Conservation (phyloP, 1,140 invertebrate species). For the Monochamus saltuarius region DNA sequence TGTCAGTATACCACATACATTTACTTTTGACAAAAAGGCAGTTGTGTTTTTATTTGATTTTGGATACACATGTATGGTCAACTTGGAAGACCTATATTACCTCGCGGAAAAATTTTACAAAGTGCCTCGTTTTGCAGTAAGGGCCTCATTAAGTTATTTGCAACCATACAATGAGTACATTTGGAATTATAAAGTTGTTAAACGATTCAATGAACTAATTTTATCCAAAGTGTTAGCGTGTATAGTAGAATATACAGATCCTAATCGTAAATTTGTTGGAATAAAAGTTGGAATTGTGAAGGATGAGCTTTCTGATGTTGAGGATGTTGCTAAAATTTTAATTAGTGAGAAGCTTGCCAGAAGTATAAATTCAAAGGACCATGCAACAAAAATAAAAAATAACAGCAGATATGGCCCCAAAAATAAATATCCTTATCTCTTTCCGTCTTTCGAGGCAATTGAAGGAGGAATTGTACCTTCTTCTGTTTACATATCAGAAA, state of each 20-base stretch:
- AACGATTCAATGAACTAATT: constrained; percentile 14
- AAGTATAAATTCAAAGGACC: background rate
- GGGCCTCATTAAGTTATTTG: constrained; percentile 25
- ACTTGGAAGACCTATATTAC: constrained; percentile 22
- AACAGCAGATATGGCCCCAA: background rate
- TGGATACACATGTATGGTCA: constrained; percentile 23
- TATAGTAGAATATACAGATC: constrained; percentile 7
- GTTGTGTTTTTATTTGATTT: constrained; percentile 30
- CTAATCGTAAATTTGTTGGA: background rate
- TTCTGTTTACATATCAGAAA: constrained; percentile 3
- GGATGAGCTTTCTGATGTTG: background rate
- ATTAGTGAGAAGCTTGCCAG: constrained; percentile 11
- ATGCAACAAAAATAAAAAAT: background rate
- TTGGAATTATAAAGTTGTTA: constrained; percentile 17
- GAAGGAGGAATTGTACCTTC: constrained; percentile 12
- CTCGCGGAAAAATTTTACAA: constrained; percentile 23
- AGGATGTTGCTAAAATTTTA: background rate
- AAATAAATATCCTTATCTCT: constrained; percentile 13
- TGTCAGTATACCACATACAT: constrained; percentile 11
- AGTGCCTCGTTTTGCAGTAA: constrained; percentile 25
- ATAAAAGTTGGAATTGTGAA: constrained; percentile 1
- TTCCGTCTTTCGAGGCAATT: constrained; percentile 9
- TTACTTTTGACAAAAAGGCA: background rate
- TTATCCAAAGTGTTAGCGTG: constrained; percentile 8
- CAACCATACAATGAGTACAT: constrained; percentile 10